Base-by-base conservation (phyloP, 2,888 invertebrate genomes). In the Platynereis dumerilii region DNA sequence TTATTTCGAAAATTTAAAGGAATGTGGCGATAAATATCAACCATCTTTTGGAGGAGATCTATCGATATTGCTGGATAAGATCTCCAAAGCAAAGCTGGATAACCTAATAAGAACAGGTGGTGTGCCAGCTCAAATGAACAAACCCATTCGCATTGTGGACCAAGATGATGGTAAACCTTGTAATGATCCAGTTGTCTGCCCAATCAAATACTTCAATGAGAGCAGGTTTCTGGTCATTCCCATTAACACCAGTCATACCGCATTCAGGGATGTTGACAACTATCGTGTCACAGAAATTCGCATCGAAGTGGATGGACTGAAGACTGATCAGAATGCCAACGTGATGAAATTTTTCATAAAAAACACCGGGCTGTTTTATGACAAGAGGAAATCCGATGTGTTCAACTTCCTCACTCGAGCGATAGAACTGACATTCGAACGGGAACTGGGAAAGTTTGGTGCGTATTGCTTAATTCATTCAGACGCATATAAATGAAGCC, bases 1-100 rank as follows among this genome's bases (percentile, higher is more conserved):
- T n/a, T 62, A 39, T 45, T 62, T 55, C 27, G 62, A 62, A 29
- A 62, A 62, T 39, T n/a, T 62, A 17, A 27, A 34, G 12, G 52
- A 28, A 12, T 62, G 62, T 56, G 5, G 22, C n/a, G 24, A 56
- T 1, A 42, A 26, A 15, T 62, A 55, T 44, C 12, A 15, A 29
- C 62, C 62, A 7, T 45, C 42, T 2, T 62, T 62, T 56, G 62
- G 62, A 7, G 62, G 57, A 3, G 22, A 20, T n/a, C 24, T 62
- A 20, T 29, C 55, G 1, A 44, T 55, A 2, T 39, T 62, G 17
- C 57, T 62, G 17, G 12, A 55, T 10, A 62, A 48, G 29, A 62
- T 62, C 20, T 55, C 55, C 44, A 26, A 20, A 1, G 62, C 62
- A 26, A 55, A 39, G 42, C n/a, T 26, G 24, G 62, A 62, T 34